Percentiles rank a stretch among this genome's conserved stretches.
Conservation (phyloP, 2,888 invertebrate species). For the Ecliptopera silaceata region DNA sequence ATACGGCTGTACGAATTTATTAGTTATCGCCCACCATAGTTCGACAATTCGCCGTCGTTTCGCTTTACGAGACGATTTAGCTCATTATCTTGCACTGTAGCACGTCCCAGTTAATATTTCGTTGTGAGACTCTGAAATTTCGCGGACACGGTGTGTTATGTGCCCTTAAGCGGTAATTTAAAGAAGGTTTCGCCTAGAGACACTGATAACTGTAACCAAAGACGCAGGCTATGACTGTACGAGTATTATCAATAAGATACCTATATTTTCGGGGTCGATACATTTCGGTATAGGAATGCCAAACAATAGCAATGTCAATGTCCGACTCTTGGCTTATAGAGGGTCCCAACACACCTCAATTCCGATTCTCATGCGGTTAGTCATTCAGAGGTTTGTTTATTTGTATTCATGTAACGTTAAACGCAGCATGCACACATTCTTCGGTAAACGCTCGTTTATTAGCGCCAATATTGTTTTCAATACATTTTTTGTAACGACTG, state of each 20-base stretch:
- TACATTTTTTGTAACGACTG: not conserved
- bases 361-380: constrained; percentile 49
- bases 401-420: constrained; percentile 36
- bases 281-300: constrained; percentile 43
- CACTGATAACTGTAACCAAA: constrained; percentile 11
- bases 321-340: constrained; percentile 43
- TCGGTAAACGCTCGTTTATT: constrained; percentile 11
- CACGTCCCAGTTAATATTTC: constrained; percentile 9
- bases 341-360: constrained; percentile 49
- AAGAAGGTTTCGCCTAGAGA: constrained; percentile 21
- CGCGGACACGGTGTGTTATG: constrained; percentile 2
- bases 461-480: constrained; percentile 10
- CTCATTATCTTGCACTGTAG: constrained; percentile 14
- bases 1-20: constrained; percentile 58
- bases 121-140: constrained; percentile 15
- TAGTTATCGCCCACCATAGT: constrained; percentile 46
- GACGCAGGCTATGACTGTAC: constrained; percentile 8
- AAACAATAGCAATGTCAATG: constrained; percentile 55
- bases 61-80: constrained; percentile 22
- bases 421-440: constrained; percentile 17
- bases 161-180: constrained; percentile 14
- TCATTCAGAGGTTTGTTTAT: constrained; percentile 50
- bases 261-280: constrained; percentile 31
- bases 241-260: constrained; percentile 13
- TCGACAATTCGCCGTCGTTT: constrained; percentile 38